Conservation (phyloP, 2,888 invertebrate species). For the Yponomeuta cagnagella region DNA sequence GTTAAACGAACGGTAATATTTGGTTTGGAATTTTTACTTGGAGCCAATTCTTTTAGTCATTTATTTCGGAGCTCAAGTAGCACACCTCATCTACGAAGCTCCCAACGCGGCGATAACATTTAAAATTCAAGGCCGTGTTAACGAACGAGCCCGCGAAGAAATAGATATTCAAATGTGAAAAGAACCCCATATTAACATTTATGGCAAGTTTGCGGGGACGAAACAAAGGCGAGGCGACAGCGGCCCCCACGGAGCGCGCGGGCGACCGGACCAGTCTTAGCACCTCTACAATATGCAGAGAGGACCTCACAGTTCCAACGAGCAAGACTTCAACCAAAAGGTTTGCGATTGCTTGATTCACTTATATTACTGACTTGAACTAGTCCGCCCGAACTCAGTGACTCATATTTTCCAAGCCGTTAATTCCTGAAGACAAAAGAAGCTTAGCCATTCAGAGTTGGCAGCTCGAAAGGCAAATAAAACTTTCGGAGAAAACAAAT, state of each 20-base stretch:
- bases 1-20: background rate
- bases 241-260: constrained; percentile 38
- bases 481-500: constrained; percentile 73
- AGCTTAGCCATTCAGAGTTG: constrained; percentile 38
- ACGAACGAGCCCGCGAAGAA: constrained; percentile 75
- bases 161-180: constrained; percentile 76
- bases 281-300: constrained; percentile 14
- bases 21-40: background rate
- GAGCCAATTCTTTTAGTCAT: constrained; percentile 47
- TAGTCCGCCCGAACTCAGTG: background rate
- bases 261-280: constrained; percentile 18
- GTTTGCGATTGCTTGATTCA: background rate
- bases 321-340: constrained; percentile 4
- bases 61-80: constrained; percentile 68
- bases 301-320: background rate
- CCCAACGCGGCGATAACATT: constrained; percentile 72
- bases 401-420: constrained; percentile 11
- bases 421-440: constrained; percentile 32
- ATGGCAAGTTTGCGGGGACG: constrained; percentile 74
- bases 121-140: constrained; percentile 77
- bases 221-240: constrained; percentile 57
- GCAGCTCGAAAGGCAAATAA: constrained; percentile 52
- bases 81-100: constrained; percentile 70
- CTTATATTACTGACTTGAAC: background rate
- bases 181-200: constrained; percentile 76